Base-by-base conservation (phyloP, 2,797 vertebrate genomes). In the Aplochiton taeniatus region DNA sequence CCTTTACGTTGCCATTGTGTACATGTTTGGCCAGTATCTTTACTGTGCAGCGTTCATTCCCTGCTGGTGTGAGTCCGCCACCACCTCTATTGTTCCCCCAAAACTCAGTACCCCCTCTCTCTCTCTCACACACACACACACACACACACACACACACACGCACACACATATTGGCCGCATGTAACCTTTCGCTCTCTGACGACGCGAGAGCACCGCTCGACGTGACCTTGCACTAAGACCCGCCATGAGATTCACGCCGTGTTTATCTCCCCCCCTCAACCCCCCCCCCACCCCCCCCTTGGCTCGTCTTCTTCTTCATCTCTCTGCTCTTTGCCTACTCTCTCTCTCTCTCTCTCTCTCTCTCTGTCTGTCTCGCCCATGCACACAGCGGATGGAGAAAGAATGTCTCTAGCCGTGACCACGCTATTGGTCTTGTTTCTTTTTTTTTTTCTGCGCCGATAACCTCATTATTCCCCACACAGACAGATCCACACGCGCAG, bases 171-270 rank as follows among this genome's bases (percentile, higher is more conserved):
- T 74, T 47, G 51, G 19, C 68, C 8, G 17, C 70, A 70, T 79
- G 68, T 66, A 77, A 70, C 58, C 19, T 67, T 20, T 63, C 52
- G 59, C 54, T 10, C 12, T 9, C 12, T 45, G 56, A 69, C 63
- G 12, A 57, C 49, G 49, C 75, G 67, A 69, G 68, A 69, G 56
- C 63, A 45, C 9, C 65, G 10, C 59, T 13, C 53, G 59, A 63
- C 62, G 61, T 53, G 19, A 51, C 53, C 42, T n/a, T 17, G 61
- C 75, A 60, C 74, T 75, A 65, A 72, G 64, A 72, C 42, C n/a
- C 19, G 61, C 75, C 62, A 74, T 75, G 66, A 72, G 64, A 72
- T 68, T 71, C 63, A 50, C 70, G 69, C 69, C 48, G 63, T 11
- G 4, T 52, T 42, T 53, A 44, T 20, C 19, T 14, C 41, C 53